Conservation (phyloP, 2,797 vertebrate genomes). For the Lacerta agilis region DNA sequence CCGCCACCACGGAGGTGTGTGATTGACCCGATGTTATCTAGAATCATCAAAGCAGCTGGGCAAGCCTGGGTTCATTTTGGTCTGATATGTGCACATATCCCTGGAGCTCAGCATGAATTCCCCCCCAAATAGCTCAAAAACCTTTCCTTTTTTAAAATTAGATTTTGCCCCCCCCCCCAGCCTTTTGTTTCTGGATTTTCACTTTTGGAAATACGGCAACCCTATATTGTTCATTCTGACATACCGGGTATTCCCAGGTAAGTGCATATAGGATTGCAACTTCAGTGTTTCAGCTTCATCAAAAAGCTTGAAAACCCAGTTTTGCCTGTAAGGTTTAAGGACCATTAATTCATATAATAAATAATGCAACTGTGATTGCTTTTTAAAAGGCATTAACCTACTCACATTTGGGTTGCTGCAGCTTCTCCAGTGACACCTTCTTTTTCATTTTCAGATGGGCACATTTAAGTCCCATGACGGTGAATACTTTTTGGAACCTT, state of each 20-base stretch:
- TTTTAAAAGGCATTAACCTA: not conserved
- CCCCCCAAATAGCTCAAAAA: too few species aligned
- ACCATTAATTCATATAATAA: not conserved
- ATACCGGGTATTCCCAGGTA: not conserved
- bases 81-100: not conserved
- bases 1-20: accelerated
- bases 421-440: constrained; percentile 11
- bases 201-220: too few species aligned
- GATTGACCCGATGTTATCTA: not conserved
- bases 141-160: too few species aligned
- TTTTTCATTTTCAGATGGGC: constrained; percentile 85
- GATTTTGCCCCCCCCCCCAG: too few species aligned
- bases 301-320: not conserved
- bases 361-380: not conserved
- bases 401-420: too few species aligned
- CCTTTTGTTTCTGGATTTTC: too few species aligned
- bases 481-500: constrained; percentile 95
- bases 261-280: not conserved
- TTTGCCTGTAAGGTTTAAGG: not conserved
- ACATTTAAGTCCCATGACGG: constrained; percentile 90
- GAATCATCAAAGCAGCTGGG: not conserved
- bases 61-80: not conserved
- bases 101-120: not conserved
- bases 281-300: not conserved
- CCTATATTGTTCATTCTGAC: too few species aligned